Evolutionary conservation across 2,888 invertebrate genomes (phyloP).

Genomic region (Meliscaeva auricollis): DNA sequence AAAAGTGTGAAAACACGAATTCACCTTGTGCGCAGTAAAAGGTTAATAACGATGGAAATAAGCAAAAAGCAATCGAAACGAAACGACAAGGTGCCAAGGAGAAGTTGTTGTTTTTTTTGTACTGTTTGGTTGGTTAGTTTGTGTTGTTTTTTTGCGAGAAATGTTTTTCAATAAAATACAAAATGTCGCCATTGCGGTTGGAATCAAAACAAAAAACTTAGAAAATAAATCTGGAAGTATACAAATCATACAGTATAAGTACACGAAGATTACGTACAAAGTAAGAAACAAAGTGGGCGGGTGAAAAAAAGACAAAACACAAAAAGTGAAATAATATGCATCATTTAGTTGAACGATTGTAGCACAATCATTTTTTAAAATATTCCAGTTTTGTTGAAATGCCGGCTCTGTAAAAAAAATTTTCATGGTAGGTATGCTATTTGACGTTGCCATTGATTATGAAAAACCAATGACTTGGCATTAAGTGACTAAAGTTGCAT

Average conservation of each 20-base stretch:
- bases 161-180: conserved; percentile 30
- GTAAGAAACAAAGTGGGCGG: neutral
- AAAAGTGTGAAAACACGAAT: conserved; percentile 62
- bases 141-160: conserved; percentile 24
- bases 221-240: neutral
- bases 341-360: neutral
- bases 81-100: conserved; percentile 51
- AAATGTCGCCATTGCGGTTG: conserved; percentile 35
- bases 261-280: neutral
- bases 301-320: neutral
- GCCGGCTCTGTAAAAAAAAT: neutral
- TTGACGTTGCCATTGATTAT: neutral
- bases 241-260: neutral
- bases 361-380: neutral
- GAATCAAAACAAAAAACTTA: conserved; percentile 50
- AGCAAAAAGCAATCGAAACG: conserved; percentile 41
- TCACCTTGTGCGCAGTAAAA: conserved; percentile 72
- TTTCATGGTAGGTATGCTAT: neutral
- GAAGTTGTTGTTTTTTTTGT: conserved; percentile 29
- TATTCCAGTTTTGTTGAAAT: neutral
- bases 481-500: neutral
- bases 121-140: neutral
- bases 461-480: neutral
- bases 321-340: neutral
- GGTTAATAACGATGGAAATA: conserved; percentile 65